phyloP scores from a whole-genome alignment of 2,888 invertebrate species.

The Caenorhabditis sp. region DNA sequence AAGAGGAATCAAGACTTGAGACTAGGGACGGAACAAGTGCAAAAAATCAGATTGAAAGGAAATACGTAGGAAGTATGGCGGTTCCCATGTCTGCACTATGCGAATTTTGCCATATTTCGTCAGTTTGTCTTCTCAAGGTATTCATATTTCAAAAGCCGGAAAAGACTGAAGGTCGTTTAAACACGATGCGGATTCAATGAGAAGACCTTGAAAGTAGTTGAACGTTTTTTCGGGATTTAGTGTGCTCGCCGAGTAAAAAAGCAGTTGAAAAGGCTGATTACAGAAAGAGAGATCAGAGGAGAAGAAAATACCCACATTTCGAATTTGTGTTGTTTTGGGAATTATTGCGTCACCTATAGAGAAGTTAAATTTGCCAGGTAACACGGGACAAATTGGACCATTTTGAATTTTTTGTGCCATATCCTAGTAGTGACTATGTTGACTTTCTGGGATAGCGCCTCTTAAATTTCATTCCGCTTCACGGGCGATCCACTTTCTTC shows the following conservation, averaged over 20 bases:
- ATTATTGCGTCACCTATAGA: no score
- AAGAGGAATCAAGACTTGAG: conserved; percentile 2
- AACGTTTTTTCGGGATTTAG: conserved; percentile 47
- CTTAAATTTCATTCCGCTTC: conserved; percentile 55
- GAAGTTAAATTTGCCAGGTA: no score
- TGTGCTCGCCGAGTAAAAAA: conserved; percentile 15
- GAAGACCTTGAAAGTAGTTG: conserved; percentile 8
- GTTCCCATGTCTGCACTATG: conserved; percentile 19
- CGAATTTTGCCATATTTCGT: conserved; percentile 8
- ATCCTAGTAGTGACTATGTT: no score
- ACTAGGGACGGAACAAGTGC: conserved; percentile 21
- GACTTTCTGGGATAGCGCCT: no score
- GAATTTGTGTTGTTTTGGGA: no score
- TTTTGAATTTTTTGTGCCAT: no score
- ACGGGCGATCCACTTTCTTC: conserved; percentile 33
- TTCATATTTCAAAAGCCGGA: conserved; percentile 41
- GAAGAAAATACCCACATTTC: no score
- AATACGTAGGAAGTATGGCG: conserved; percentile 34
- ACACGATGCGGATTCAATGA: neutral
- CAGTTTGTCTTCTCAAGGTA: conserved; percentile 45
- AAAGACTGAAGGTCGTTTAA: conserved; percentile 29
- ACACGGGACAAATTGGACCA: no score
- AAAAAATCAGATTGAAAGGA: conserved; percentile 50
- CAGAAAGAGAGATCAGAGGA: no score
- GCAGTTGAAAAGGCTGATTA: no score